Base-by-base conservation (phyloP, 1,140 invertebrate genomes). In the Rhagoletis pomonella region DNA sequence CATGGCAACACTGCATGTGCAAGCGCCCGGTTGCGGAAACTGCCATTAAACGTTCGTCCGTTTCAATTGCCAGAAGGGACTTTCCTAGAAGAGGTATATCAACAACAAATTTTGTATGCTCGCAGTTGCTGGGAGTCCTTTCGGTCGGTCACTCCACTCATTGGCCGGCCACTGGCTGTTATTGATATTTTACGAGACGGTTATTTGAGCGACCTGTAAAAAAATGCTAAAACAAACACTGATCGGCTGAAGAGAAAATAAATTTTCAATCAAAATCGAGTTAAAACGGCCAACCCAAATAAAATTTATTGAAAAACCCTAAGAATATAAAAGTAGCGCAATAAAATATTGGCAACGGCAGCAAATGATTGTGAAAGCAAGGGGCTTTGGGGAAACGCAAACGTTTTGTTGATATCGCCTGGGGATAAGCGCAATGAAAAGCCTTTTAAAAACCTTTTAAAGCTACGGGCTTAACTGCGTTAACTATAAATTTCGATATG, bases 161-260 rank as follows among this genome's bases (percentile, higher is more conserved):
- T 42, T 29, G 64, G n/a, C n/a, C n/a, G n/a, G 29, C 64, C 29
- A 39, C 10, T 65, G 73, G 4, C 73, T 81, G 73, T 81, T 81
- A 81, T 81, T 81, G 73, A 81, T 81, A 81, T 81, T 19, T 81
- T 81, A 81, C 73, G 17, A 81, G 73, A 55, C 44, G 50, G 14
- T 2, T 81, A 55, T 81, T 81, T 81, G 73, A n/a, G n/a, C n/a
- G n/a, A n/a, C n/a, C n/a, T n/a, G n/a, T 55, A 81, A 55, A 58
- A 81, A 81, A 81, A 42, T 3, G 55, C 50, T n/a, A 55, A 81
- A 50, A 7, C 50, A n/a, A 17, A 6, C 73, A 12, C 47, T 55
- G 73, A 81, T 19, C 5, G 47, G 9, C 14, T 81, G 29, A 81
- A 81, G 47, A 2, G 73, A 55, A 58, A 50, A 55, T 29, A 81